phyloP scores from a whole-genome alignment of 2,113 vertebrate species.

The Ibidorhyncha struthersii region DNA sequence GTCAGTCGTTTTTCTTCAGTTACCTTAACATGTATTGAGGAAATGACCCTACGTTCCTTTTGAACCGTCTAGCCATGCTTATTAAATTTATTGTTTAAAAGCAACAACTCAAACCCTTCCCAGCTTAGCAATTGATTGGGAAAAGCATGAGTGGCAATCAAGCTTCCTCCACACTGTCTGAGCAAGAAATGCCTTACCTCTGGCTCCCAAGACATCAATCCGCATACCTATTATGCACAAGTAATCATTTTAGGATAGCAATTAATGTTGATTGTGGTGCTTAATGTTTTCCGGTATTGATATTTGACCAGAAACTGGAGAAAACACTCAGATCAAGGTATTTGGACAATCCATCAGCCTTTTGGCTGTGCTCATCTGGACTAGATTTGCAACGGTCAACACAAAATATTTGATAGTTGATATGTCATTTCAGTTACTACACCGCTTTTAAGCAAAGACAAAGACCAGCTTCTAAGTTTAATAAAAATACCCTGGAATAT shows the following conservation, averaged over 20 bases:
- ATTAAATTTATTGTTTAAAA: slow-evolving; percentile 26
- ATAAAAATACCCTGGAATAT: neutral
- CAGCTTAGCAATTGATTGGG: neutral
- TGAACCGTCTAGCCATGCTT: neutral
- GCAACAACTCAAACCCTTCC: neutral
- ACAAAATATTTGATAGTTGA: slow-evolving; percentile 5
- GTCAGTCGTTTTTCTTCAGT: neutral
- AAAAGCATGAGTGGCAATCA: slow-evolving; percentile 22
- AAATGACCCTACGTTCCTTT: neutral
- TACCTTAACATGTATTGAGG: neutral
- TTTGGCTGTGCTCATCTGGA: slow-evolving; percentile 34
- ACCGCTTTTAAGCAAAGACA: neutral
- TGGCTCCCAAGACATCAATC: neutral
- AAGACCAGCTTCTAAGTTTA: neutral
- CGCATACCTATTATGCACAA: neutral
- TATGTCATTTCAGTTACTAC: neutral
- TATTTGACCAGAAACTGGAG: slow-evolving; percentile 39
- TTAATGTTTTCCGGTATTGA: slow-evolving; percentile 33
- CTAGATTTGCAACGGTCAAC: slow-evolving; percentile 13
- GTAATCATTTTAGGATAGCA: slow-evolving; percentile 13
- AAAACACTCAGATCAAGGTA: slow-evolving; percentile 33
- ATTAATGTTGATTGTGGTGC: slow-evolving; percentile 29
- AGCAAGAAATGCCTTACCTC: neutral
- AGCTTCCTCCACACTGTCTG: neutral
- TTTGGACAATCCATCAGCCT: slow-evolving; percentile 35